These are phyloP conservation scores for Gambelia wislizenii DNA, from an alignment of 2,797 vertebrate genomes.

Conservation along the genomic window DNA sequence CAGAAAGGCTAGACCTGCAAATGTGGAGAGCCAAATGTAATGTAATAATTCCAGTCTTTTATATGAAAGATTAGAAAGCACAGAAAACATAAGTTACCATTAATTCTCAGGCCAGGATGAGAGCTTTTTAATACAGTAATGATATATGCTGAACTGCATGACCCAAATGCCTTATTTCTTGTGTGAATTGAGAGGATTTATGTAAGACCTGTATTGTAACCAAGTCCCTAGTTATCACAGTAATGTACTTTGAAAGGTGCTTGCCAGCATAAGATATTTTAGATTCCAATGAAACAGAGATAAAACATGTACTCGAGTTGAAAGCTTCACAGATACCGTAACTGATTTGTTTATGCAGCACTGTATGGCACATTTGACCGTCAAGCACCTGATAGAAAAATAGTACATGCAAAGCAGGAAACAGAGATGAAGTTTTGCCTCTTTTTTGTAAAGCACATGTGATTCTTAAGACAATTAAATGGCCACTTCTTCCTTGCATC, in stretches of 20 bases:
- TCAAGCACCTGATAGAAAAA: background rate
- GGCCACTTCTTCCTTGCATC: background rate
- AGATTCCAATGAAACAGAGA: slow-evolving; percentile 1
- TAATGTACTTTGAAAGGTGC: background rate
- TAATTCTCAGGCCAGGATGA: background rate
- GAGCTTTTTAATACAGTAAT: background rate
- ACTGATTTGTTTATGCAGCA: background rate
- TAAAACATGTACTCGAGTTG: background rate
- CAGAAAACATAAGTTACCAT: background rate
- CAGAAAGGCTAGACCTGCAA: too few relatives aligned
- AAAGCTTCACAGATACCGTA: background rate
- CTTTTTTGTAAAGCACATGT: background rate
- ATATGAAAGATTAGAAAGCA: background rate
- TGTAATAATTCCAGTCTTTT: background rate
- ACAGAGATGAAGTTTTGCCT: background rate
- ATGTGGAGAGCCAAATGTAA: too few relatives aligned
- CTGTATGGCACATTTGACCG: background rate
- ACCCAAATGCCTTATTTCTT: background rate
- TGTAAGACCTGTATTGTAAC: background rate
- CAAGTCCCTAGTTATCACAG: background rate
- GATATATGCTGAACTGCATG: background rate
- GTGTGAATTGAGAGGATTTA: background rate
- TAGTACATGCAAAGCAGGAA: background rate
- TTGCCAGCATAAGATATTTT: background rate
- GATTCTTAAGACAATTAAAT: background rate